Base-by-base conservation (phyloP, 1,140 invertebrate species). In the Pectinophora gossypiella region DNA sequence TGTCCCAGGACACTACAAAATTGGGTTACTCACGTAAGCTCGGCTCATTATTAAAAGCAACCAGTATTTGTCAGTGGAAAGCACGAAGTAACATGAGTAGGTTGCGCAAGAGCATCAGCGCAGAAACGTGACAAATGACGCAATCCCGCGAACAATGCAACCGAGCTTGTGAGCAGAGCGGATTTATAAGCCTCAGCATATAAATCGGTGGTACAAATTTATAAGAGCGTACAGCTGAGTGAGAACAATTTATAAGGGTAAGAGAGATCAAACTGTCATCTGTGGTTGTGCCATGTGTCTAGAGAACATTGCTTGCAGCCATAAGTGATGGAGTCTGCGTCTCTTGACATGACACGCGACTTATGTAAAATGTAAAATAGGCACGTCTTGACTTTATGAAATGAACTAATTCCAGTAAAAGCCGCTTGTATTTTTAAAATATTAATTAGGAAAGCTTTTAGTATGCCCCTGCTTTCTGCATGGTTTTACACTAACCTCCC, bases 71-170 rank as follows among this genome's bases (percentile, higher is more conserved):
- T 68, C 60, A 68, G 52, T 52, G 66, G 35, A 64, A 59, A 65
- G 59, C 47, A 69, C 51, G 58, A 62, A 60, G 66, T 52, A 59
- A 73, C 64, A 66, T 57, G 66, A 73, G 64, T 68, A 55, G 54
- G 57, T 75, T 72, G 61, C 64, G 66, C 71, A 74, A 74, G 52
- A 38, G 56, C 58, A 64, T 63, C 57, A 53, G 56, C 53, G 62
- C 57, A 63, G 56, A 64, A 62, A 66, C 56, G 69, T 78, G 76
- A 82, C 76, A 82, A 79, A 81, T 81, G 70, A 77, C 64, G 77
- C 70, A 78, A 81, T 81, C 58, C 56, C 48, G 51, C 57, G 50
- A 62, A 80, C 76, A 80, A 76, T 80, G 72, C 72, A 61, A 62
- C 57, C 46, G 61, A 64, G 71, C 69, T 70, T 69, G 67, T 61